phyloP scores from a whole-genome alignment of 2,888 invertebrate genomes.

The Theretra japonica region DNA sequence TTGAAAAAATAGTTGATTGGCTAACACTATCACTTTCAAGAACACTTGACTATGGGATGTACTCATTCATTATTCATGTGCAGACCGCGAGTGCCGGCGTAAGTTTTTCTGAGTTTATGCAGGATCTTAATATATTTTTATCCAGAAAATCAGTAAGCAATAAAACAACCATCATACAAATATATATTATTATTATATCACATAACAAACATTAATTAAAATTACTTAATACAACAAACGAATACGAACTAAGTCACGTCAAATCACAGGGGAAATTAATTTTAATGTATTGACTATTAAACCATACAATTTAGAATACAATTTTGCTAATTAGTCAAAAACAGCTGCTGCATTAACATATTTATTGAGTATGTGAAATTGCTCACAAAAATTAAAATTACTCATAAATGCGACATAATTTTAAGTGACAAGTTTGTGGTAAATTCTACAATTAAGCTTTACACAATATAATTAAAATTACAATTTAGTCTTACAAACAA shows the following conservation, averaged over 20 bases:
- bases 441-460: too few relatives aligned
- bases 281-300: constrained; percentile 36
- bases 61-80: too few relatives aligned
- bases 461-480: neutral
- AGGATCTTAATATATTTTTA: too few relatives aligned
- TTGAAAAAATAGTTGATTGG: too few relatives aligned
- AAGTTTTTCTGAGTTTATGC: too few relatives aligned
- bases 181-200: constrained; percentile 31
- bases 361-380: neutral
- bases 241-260: constrained; percentile 17
- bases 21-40: too few relatives aligned
- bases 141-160: too few relatives aligned
- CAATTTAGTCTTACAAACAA: constrained; percentile 18
- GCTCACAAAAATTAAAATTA: neutral
- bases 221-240: constrained; percentile 5
- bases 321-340: neutral
- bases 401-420: neutral
- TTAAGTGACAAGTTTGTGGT: too few relatives aligned
- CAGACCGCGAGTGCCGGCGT: too few relatives aligned
- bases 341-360: neutral
- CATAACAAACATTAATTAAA: constrained; percentile 26
- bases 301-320: constrained; percentile 44
- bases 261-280: constrained; percentile 5
- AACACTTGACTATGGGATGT: too few relatives aligned
- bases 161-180: constrained; percentile 28